Evolutionary conservation across 2,797 vertebrate genomes (phyloP).

Genomic region (Sebastes minor): DNA sequence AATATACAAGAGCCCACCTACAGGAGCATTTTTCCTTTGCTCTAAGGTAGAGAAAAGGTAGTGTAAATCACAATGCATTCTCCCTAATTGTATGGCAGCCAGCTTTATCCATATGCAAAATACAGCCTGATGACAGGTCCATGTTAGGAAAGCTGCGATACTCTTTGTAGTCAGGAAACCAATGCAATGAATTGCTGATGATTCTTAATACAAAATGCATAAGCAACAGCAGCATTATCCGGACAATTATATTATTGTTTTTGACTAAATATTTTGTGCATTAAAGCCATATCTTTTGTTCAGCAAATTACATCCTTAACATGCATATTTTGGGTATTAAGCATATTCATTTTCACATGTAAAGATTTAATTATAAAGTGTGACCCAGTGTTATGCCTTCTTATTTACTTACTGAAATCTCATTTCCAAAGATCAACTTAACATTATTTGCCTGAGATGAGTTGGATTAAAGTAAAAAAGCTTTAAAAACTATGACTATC

Average conservation of each 20-base stretch:
- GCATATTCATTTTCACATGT: not conserved
- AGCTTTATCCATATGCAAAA: not conserved
- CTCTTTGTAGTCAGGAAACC: not conserved
- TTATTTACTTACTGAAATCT: not conserved
- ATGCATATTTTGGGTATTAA: not conserved
- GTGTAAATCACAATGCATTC: not conserved
- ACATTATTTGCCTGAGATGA: slow-evolving; percentile 1
- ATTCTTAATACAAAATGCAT: not conserved
- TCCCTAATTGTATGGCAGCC: not conserved
- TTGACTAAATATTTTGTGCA: not conserved
- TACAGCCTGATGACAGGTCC: not conserved
- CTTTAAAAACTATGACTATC: not conserved
- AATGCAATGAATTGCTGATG: not conserved
- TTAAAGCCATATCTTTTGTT: not conserved
- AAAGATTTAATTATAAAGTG: not conserved
- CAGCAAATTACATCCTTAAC: not conserved
- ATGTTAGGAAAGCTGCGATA: not conserved
- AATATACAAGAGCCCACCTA: not conserved
- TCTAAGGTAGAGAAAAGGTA: not conserved
- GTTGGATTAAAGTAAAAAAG: not conserved
- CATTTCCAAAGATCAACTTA: not conserved
- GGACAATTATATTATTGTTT: not conserved
- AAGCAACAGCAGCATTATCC: not conserved
- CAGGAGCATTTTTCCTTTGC: not conserved
- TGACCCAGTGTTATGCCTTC: not conserved